A percentile compares a stretch with the other conserved stretches of the same genome.
Evolutionary conservation across 1,140 invertebrate species (phyloP).

Genomic region (Drosophila pallidifrons): DNA sequence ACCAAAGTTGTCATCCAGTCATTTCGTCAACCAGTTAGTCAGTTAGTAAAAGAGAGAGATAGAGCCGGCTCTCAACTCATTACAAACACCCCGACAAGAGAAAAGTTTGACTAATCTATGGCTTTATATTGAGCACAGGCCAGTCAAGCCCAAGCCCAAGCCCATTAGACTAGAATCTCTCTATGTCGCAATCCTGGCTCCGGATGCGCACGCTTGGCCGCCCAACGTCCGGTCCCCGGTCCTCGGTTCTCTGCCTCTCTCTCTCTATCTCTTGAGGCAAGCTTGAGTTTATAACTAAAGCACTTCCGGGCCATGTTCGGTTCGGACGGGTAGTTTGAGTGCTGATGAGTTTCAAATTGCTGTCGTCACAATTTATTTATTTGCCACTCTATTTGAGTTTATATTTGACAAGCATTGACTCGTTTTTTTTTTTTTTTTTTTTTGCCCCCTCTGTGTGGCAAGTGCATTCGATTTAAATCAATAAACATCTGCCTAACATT

Average conservation of each 20-base stretch:
- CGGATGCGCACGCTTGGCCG: slow-evolving; percentile 14
- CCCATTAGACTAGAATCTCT: slow-evolving; percentile 28
- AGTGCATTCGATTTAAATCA: slow-evolving; percentile 65
- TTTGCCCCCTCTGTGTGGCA: neutral
- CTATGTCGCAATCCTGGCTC: neutral
- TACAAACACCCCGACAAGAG: slow-evolving; percentile 47
- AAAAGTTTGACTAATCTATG: slow-evolving; percentile 62
- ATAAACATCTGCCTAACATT: slow-evolving; percentile 54
- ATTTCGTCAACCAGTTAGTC: slow-evolving; percentile 8
- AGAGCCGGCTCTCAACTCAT: slow-evolving; percentile 64
- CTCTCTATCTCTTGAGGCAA: neutral
- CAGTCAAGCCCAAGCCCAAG: slow-evolving; percentile 12
- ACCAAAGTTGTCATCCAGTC: slow-evolving; percentile 46
- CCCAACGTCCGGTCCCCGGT: slow-evolving; percentile 21
- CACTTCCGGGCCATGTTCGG: slow-evolving; percentile 23
- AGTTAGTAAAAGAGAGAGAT: neutral
- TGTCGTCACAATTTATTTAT: slow-evolving; percentile 35
- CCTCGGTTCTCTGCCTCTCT: neutral
- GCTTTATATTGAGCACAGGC: slow-evolving; percentile 56
- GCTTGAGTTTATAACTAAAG: slow-evolving; percentile 20
- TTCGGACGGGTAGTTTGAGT: neutral
- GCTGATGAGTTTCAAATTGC: slow-evolving; percentile 51
- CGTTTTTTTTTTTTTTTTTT: neutral
- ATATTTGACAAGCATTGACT: slow-evolving; percentile 51
- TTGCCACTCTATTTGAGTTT: slow-evolving; percentile 7